Base-by-base conservation (phyloP, 2,797 vertebrate species). In the Distichodus sexfasciatus region DNA sequence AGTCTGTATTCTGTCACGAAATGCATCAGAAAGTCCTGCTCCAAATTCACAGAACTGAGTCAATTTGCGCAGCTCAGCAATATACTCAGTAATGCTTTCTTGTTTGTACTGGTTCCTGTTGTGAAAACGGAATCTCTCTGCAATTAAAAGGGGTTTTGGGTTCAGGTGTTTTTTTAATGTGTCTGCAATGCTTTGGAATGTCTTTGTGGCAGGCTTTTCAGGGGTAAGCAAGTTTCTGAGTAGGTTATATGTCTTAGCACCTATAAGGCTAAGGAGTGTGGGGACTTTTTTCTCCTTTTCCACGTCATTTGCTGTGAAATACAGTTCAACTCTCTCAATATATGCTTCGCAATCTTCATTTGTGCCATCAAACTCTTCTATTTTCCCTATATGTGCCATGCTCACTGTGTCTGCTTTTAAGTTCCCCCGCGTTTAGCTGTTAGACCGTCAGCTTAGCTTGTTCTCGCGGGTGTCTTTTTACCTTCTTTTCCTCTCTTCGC, bases 61-160 rank as follows among this genome's bases (percentile, higher is more conserved):
- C 10, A 50, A 46, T 65, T 26, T 65, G 2, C 29, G 12, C 23
- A 65, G 46, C 17, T 65, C 29, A 3, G 46, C 46, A n/a, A 65
- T 38, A 12, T 65, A 65, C 1, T 65, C 21, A 7, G 44, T 50
- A n/a, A 65, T 65, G 29, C 31, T 65, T 36, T 65, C 62, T 2
- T 65, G 11, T 15, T 51, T 65, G 12, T 15, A 5, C 26, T 63
- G 60, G 41, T 63, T 47, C 17, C 60, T 63, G 2, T 46, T 63
- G 41, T 63, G 40, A 12, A 63, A 63, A 46, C 60, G 2, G 43
- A 61, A 23, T 61, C 38, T 50, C 12, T 36, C 53, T 11, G 53
- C 53, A 4, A 57, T 3, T 33, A 57, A 3, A 3, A 57, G 8
- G 53, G 53, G 28, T 21, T 57, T 3, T 3, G 53, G 53, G 12